These are phyloP conservation scores for Neoniphon sammara DNA, from an alignment of 2,797 vertebrate species.

Conservation along the genomic window DNA sequence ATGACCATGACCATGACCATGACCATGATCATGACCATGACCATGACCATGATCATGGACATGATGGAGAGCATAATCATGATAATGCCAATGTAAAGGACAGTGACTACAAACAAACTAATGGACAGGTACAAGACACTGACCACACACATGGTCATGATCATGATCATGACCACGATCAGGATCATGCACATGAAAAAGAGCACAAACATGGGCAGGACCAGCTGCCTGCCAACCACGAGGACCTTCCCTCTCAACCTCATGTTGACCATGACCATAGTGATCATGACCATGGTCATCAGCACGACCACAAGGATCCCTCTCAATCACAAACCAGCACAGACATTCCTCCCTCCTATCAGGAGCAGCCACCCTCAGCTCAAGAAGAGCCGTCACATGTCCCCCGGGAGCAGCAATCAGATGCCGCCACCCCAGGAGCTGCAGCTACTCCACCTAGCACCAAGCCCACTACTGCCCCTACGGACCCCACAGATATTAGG, in stretches of 20 bases:
- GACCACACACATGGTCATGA: slow-evolving; percentile 22
- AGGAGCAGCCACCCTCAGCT: slow-evolving; percentile 63
- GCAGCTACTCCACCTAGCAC: slow-evolving; percentile 40
- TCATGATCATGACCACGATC: slow-evolving; percentile 50
- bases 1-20: no score
- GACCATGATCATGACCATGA: no score
- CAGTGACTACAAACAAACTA: slow-evolving; percentile 65
- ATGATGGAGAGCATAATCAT: slow-evolving; percentile 19
- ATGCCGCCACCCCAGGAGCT: slow-evolving; percentile 23
- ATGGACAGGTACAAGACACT: slow-evolving; percentile 61
- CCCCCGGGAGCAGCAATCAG: slow-evolving; percentile 20
- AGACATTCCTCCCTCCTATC: slow-evolving; percentile 73
- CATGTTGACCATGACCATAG: slow-evolving; percentile 28
- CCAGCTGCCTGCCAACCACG: slow-evolving; percentile 56
- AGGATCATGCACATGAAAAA: slow-evolving; percentile 56
- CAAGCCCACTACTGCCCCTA: slow-evolving; percentile 35
- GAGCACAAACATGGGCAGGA: slow-evolving; percentile 69
- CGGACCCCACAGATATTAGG: slow-evolving; percentile 59
- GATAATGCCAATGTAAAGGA: slow-evolving; percentile 42
- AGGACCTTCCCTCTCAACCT: slow-evolving; percentile 38
- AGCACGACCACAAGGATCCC: slow-evolving; percentile 51
- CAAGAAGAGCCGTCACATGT: neutral
- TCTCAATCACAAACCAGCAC: slow-evolving; percentile 63
- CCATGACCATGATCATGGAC: slow-evolving; percentile 9
- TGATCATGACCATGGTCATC: slow-evolving; percentile 41